A percentile compares a stretch with the other conserved stretches of the same genome.
Evolutionary conservation across 2,113 vertebrate species (phyloP).

Genomic region (Myiozetetes cayanensis): DNA sequence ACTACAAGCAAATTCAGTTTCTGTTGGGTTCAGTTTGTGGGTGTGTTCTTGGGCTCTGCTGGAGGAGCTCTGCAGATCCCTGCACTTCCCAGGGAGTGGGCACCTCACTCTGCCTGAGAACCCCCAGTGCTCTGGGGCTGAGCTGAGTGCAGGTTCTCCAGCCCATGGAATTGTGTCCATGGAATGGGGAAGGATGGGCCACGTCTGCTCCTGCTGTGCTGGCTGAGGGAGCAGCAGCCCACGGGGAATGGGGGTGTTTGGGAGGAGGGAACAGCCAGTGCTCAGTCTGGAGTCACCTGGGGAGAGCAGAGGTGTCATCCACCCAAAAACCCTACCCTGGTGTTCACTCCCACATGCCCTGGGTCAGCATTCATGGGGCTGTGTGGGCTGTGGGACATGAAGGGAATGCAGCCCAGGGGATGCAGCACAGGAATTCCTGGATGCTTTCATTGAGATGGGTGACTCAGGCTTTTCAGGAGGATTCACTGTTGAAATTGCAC

Average conservation of each 20-base stretch:
- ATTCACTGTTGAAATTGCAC: background rate
- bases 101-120: background rate
- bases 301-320: background rate
- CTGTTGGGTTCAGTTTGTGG: background rate
- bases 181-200: background rate
- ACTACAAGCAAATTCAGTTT: background rate
- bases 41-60: background rate
- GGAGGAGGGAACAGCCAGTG: background rate
- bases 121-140: background rate
- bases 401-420: background rate
- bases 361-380: background rate
- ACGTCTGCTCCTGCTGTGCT: background rate
- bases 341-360: rapidly evolving
- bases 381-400: background rate
- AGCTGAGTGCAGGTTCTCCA: background rate
- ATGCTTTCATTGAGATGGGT: background rate
- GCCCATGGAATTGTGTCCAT: background rate
- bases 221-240: background rate
- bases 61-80: background rate
- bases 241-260: background rate
- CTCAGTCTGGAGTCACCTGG: background rate
- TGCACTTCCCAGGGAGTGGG: background rate
- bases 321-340: rapidly evolving
- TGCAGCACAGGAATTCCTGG: too few relatives aligned
- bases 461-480: background rate